Base-by-base conservation (phyloP, 2,888 invertebrate genomes). In the Xylocampa areola region DNA sequence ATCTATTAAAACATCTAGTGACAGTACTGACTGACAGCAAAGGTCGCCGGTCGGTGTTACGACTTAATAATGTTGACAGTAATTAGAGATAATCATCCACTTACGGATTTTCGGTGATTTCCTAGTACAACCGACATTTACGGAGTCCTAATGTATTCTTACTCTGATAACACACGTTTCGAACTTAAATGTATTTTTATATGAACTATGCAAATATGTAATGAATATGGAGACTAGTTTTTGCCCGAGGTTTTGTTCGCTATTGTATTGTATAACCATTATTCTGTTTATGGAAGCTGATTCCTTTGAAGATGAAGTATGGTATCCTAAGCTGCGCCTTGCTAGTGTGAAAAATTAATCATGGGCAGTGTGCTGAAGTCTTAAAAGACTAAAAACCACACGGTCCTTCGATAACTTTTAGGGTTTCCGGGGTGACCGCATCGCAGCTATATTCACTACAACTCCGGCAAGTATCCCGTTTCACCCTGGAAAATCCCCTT, bases 21-120 rank as follows among this genome's bases (percentile, higher is more conserved):
- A 39, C 27, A 13, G 13, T 51, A 41, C 13, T 40, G 63, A 63
- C 63, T 40, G 63, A 63, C 63, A 62, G 8, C 7, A 2, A 62
- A 68, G 65, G 45, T 50, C 45, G 25, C 1, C 2, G 4, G n/a
- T n/a, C n/a, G n/a, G n/a, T n/a, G n/a, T 27, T 49, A 33, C 16
- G 33, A 39, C 19, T 45, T 33, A 39, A 44, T 51, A 58, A 67
- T 68, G 69, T 74, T 68, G 62, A 63, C 73, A 68, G 52, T 63
- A 51, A 71, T 73, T 59, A 70, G 67, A 70, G 16, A 58, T 73
- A 68, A 74, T 57, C n/a, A 41, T 40, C 14, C 25, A 37, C 30
- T 49, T 41, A 58, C 32, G 25, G 8, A 29, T 41, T 48, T 45
- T 32, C 11, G 13, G 13, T 30, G 8, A 17, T 48, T n/a, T 29